These are phyloP conservation scores for Resseliella maxima DNA, from an alignment of 2,888 invertebrate species.

Conservation along the genomic window DNA sequence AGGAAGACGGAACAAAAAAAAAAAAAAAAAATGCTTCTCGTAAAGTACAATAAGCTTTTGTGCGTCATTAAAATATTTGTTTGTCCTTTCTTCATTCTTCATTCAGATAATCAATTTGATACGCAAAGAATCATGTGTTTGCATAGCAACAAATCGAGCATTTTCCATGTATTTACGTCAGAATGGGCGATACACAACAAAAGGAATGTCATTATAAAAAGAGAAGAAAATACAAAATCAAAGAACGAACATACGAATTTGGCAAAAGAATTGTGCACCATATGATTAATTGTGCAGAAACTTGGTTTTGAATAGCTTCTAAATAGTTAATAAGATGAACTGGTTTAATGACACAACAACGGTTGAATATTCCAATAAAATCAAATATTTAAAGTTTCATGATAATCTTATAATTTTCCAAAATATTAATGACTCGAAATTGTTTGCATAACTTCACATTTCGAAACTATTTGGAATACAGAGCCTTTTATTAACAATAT, in stretches of 20 bases:
- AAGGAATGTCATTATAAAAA: neutral
- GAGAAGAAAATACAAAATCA: neutral
- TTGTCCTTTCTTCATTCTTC: neutral
- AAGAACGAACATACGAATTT: neutral
- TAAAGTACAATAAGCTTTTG: neutral
- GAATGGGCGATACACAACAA: neutral
- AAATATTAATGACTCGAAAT: neutral
- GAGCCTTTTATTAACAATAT: neutral
- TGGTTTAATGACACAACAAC: neutral
- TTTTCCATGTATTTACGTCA: neutral
- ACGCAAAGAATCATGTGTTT: neutral
- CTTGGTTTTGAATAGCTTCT: neutral
- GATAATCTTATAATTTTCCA: neutral
- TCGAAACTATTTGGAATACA: too few relatives aligned
- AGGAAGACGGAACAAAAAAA: neutral
- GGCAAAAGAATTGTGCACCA: neutral
- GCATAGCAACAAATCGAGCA: neutral
- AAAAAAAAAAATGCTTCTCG: neutral
- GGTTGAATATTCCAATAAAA: neutral
- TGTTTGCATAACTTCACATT: neutral
- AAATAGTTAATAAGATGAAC: too few relatives aligned
- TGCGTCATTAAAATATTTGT: slow-evolving; percentile 47
- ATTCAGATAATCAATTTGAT: neutral
- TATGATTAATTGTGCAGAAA: neutral
- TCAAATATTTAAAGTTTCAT: neutral